Conservation (phyloP, 2,113 vertebrate genomes). For the Pachycephala philippinensis region DNA sequence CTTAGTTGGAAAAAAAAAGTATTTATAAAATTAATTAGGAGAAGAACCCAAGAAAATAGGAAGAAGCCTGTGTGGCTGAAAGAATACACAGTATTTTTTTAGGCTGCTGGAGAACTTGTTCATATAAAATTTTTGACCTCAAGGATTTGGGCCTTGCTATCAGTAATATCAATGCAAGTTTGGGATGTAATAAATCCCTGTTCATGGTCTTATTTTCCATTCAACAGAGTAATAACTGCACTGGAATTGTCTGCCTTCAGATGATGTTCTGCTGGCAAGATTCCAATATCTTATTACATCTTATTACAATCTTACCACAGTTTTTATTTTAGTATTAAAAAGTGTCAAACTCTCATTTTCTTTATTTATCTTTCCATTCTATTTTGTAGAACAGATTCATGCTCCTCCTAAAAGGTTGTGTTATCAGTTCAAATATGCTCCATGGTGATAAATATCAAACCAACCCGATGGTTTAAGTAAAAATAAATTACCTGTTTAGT, state of each 20-base stretch:
- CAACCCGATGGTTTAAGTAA: not conserved
- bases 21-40: not conserved
- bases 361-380: not conserved
- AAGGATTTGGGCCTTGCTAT: not conserved
- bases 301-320: no score
- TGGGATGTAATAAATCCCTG: not conserved
- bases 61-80: not conserved
- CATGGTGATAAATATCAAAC: not conserved
- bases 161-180: not conserved
- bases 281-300: not conserved
- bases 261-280: accelerated
- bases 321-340: not conserved
- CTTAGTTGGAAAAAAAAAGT: not conserved
- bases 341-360: not conserved
- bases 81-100: not conserved
- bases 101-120: not conserved
- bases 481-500: not conserved
- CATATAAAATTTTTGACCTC: not conserved
- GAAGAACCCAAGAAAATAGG: not conserved
- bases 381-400: not conserved
- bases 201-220: not conserved
- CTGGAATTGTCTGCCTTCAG: not conserved
- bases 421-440: not conserved
- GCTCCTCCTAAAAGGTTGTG: not conserved
- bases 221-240: not conserved